Base-by-base conservation (phyloP, 2,888 invertebrate genomes). In the Harpagoxenus sublaevis region DNA sequence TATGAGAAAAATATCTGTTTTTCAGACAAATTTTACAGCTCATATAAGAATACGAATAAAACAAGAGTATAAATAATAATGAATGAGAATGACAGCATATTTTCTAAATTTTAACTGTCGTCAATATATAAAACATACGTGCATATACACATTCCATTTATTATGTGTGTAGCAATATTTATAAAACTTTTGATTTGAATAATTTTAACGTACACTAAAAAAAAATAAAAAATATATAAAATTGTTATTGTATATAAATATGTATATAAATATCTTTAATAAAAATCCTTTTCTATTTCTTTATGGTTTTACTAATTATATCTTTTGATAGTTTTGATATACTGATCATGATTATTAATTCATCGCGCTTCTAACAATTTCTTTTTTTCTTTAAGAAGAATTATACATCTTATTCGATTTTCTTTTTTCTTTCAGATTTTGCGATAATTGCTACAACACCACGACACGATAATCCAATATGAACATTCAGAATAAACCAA, bases 401-500 rank as follows among this genome's bases (percentile, higher is more conserved):
- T 55, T 3, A 51, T 18, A 39, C 2, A 3, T 18, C 4, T 10
- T 12, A 3, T 60, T 60, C 15, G 9, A 28, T n/a, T 53, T 18
- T 28, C 1, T 5, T 28, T 18, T 45, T 31, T 42, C 8, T 84
- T 42, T 10, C 55, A 82, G 71, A 57, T 62, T 68, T 28, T 42
- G 18, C 15, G 12, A 2, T 15, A 42, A 18, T 15, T 18, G 5
- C 42, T 51, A 18, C 10, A 42, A 10, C 10, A 6, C 15, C 18
- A 10, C 35, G 12, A 66, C 18, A 1, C 15, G 15, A 35, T 39
- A 48, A 62, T 63, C 10, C 35, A 35, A 6, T 51, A 12, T 42
- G 53, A 70, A 51, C 10, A 66, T 83, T 55, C 65, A 73, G 0
- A 23, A 79, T 57, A 79, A 77, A 51, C 42, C 74, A 57, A 53